Percentiles rank a stretch among this genome's conserved stretches.
Evolutionary conservation across 2,888 invertebrate species (phyloP).

Genomic region (Ametastegia equiseti): DNA sequence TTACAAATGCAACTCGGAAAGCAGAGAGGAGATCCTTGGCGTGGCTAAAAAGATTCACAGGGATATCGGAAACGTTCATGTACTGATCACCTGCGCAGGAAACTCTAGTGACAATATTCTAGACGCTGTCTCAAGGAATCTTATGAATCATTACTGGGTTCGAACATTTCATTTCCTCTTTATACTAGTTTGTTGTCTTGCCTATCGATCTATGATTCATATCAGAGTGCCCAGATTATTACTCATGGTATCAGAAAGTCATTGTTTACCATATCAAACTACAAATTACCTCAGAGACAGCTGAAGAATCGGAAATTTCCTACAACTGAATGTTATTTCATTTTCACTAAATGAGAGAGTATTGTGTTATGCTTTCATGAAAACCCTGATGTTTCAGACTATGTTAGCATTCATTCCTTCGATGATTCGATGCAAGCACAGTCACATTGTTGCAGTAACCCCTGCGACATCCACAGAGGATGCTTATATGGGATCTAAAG

Average conservation of each 20-base stretch:
- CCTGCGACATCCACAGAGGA: slow-evolving; percentile 66
- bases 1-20: slow-evolving; percentile 65
- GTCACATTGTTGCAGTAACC: slow-evolving; percentile 69
- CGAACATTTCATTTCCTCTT: slow-evolving; percentile 24
- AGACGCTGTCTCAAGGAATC: slow-evolving; percentile 65
- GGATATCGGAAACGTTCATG: slow-evolving; percentile 67
- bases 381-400: slow-evolving; percentile 61
- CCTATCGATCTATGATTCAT: slow-evolving; percentile 20
- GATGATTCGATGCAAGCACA: slow-evolving; percentile 64
- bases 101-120: slow-evolving; percentile 63
- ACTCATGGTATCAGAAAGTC: slow-evolving; percentile 9
- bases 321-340: no score
- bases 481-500: slow-evolving; percentile 67
- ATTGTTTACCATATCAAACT: neutral
- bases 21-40: slow-evolving; percentile 63
- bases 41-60: slow-evolving; percentile 64
- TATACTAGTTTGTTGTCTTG: slow-evolving; percentile 8
- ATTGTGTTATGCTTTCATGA: no score
- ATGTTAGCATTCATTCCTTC: slow-evolving; percentile 70
- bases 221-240: neutral
- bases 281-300: neutral
- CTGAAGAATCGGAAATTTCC: no score
- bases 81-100: slow-evolving; percentile 69
- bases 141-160: slow-evolving; percentile 73
- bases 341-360: no score